Evolutionary conservation across 2,888 invertebrate species (phyloP).

Genomic region (Eupelmus urozonus): DNA sequence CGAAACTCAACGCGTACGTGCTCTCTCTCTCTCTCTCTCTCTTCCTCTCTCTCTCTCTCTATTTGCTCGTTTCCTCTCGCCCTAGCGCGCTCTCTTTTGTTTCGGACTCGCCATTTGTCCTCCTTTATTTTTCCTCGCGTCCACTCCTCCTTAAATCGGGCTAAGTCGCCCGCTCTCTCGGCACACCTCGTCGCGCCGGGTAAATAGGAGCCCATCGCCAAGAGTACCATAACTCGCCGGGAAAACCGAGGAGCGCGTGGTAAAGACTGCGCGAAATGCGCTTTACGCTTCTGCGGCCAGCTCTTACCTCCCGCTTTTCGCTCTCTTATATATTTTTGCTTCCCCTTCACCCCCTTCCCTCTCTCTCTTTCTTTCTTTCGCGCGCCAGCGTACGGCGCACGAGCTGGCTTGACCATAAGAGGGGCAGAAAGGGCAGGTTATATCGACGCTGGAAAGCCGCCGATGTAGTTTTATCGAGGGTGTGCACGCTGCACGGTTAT

Average conservation of each 20-base stretch:
- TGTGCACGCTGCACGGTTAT: neutral
- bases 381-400: no score
- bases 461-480: no score
- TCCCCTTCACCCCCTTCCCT: no score
- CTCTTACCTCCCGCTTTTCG: no score
- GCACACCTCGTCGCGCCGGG: neutral
- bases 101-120: conserved; percentile 1
- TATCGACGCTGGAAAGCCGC: no score
- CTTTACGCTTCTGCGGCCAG: no score
- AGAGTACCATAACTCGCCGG: neutral
- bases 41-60: neutral
- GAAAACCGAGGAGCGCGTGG: neutral
- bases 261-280: no score
- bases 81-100: neutral
- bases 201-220: conserved; percentile 13
- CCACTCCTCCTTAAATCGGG: conserved; percentile 15
- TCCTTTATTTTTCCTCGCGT: conserved; percentile 17
- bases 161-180: neutral
- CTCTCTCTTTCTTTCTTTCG: no score
- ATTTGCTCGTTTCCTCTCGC: neutral
- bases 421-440: no score
- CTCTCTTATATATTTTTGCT: no score
- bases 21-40: neutral
- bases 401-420: no score
- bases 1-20: no score